These are phyloP conservation scores for Rhea americana DNA, from an alignment of 2,113 vertebrate genomes.

Conservation along the genomic window DNA sequence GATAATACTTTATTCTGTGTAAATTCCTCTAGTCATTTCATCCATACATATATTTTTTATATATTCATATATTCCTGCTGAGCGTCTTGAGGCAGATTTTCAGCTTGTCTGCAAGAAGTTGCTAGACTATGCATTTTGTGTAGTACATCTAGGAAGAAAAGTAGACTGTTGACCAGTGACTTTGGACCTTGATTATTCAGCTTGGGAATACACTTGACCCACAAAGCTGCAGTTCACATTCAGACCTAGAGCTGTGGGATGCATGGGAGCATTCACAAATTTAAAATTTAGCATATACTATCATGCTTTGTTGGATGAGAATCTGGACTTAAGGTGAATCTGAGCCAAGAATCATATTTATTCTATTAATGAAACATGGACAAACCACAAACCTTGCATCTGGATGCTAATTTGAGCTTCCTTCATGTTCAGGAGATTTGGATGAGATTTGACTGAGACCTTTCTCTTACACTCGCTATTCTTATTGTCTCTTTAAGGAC, in stretches of 20 bases:
- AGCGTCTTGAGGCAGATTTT: neutral
- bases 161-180: neutral
- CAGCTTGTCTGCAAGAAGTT: neutral
- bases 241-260: neutral
- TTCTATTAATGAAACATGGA: neutral
- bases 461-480: neutral
- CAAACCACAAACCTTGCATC: constrained; percentile 14
- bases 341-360: neutral
- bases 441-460: neutral
- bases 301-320: neutral
- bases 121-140: neutral
- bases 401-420: constrained; percentile 1
- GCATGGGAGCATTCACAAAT: neutral
- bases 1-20: neutral
- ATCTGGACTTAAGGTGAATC: neutral
- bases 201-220: constrained; percentile 8
- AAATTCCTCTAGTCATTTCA: neutral
- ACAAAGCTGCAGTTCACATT: neutral
- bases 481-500: neutral
- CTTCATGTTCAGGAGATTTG: neutral
- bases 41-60: neutral
- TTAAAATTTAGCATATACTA: constrained; percentile 29
- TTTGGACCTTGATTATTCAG: neutral
- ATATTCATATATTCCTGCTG: neutral
- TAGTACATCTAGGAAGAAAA: neutral